Conservation (phyloP, 2,797 vertebrate species). For the Eospalax fontanierii region DNA sequence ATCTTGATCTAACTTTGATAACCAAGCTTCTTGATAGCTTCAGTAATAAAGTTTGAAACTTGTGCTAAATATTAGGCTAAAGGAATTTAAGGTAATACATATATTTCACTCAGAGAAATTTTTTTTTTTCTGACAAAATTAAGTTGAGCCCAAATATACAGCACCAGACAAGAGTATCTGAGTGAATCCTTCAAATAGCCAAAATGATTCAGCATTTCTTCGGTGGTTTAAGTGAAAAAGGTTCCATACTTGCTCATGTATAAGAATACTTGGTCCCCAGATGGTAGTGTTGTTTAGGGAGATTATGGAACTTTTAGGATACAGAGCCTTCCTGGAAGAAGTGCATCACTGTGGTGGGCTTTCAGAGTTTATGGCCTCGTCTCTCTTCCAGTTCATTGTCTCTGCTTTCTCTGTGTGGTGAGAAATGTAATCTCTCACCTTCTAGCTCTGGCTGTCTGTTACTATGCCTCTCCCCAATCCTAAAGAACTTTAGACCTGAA, state of each 20-base stretch:
- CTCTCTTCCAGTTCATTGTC: neutral
- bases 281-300: neutral
- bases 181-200: neutral
- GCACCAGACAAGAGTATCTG: neutral
- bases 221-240: neutral
- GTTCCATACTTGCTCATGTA: neutral
- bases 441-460: neutral
- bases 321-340: neutral
- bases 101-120: conserved; percentile 13
- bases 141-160: conserved; percentile 13
- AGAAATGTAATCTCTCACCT: neutral
- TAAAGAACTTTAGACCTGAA: neutral
- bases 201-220: neutral
- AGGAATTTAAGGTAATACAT: conserved; percentile 2
- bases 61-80: neutral
- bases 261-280: neutral
- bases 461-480: neutral
- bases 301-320: neutral
- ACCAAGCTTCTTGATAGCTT: conserved; percentile 16
- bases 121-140: conserved; percentile 36
- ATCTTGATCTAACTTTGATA: neutral
- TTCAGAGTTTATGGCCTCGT: neutral
- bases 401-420: neutral
- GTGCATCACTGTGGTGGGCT: neutral
- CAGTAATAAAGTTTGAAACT: conserved; percentile 48